Evolutionary conservation across 1,140 invertebrate genomes (phyloP), one percentile per base, ranked within the genome.

Genomic region (Oryzaephilus surinamensis): DNA sequence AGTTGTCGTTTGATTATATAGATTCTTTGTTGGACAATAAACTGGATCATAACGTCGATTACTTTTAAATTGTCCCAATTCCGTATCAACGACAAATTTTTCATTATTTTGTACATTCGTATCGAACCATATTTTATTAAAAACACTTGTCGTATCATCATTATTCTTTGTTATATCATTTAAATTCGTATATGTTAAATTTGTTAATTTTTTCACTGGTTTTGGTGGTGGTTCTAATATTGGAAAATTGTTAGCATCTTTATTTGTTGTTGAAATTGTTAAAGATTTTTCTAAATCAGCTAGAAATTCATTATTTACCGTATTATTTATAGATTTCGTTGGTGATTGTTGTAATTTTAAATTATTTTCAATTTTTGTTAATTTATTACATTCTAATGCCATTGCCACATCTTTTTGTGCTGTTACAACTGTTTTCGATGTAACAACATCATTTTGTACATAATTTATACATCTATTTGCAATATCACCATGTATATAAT

Each of bases 51-150:
- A 38, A 14, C 21, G 36, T 7, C 30, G 58, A 57, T 32, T 61
- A n/a, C 8, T 24, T 20, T 5, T 20, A n/a, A n/a, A n/a, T n/a
- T n/a, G n/a, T n/a, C n/a, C n/a, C n/a, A n/a, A n/a, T n/a, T n/a
- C n/a, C 8, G 4, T 1, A 2, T 24, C 11, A 24, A n/a, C 11
- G 11, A n/a, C 23, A 24, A 24, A 24, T 24, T 24, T 4, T n/a
- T 24, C 38, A 21, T 55, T 52, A 11, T 32, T 27, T 33, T 48
- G 43, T 10, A 41, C 20, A 8, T 39, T 50, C 12, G 41, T 43
- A 27, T 57, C 65, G 28, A 63, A 62, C 65, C 66, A 69, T 13
- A 68, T 67, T 35, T 60, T 58, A 55, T 68, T 67, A 4, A 67
- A 52, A 10, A 66, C 52, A 23, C 54, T 52, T 36, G 58, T 56